Conservation (phyloP, 1,140 invertebrate species). For the Teleogryllus occipitalis region DNA sequence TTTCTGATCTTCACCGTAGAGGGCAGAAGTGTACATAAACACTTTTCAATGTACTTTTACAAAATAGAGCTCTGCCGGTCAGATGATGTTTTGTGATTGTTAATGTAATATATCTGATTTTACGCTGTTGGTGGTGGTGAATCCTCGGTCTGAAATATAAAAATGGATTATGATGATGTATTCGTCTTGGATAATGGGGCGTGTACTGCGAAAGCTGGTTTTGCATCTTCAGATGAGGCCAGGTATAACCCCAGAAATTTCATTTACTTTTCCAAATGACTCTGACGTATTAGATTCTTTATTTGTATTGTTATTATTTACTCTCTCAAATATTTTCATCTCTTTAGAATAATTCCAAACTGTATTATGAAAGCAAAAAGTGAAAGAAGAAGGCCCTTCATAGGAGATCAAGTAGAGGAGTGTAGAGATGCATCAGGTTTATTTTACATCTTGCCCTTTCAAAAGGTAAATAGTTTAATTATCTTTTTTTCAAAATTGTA, state of each 20-base stretch:
- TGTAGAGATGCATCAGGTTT: constrained; percentile 91
- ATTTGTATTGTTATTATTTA: constrained; percentile 1
- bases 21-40: too few species aligned
- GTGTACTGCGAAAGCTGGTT: constrained; percentile 74
- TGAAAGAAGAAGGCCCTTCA: constrained; percentile 84
- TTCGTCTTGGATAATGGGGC: constrained; percentile 84
- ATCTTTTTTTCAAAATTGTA: not conserved
- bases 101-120: too few species aligned
- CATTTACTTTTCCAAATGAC: too few species aligned
- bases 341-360: constrained; percentile 75
- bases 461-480: constrained; percentile 49
- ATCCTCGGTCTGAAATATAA: too few species aligned
- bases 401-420: constrained; percentile 90
- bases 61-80: too few species aligned
- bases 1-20: too few species aligned
- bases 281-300: too few species aligned
- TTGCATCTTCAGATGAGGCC: constrained; percentile 55
- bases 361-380: constrained; percentile 98
- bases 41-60: too few species aligned
- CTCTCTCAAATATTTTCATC: not conserved
- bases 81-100: too few species aligned
- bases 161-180: not conserved
- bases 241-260: constrained; percentile 40
- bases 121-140: too few species aligned
- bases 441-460: constrained; percentile 89